Percentiles rank a stretch among this genome's conserved stretches.
Conservation (phyloP, 2,888 invertebrate species). For the Phyto melanocephala region DNA sequence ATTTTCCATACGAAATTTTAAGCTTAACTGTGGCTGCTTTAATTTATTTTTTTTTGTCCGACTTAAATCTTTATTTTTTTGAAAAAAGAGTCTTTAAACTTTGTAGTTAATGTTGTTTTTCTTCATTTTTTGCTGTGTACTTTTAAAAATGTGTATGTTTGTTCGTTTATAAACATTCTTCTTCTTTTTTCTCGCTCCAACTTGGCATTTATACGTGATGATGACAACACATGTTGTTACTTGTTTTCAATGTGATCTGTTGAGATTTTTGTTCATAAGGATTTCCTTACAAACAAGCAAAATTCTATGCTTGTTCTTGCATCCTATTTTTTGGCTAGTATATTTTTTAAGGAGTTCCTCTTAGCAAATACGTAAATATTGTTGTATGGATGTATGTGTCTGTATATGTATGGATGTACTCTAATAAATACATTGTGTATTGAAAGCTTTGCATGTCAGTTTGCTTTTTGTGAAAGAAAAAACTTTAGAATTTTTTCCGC, state of each 20-base stretch:
- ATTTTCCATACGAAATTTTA: too few relatives aligned
- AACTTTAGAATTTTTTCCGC: slow-evolving; percentile 36
- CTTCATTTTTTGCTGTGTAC: background rate
- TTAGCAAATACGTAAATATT: background rate
- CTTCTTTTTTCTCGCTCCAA: background rate
- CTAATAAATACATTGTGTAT: background rate
- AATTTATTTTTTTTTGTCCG: too few relatives aligned
- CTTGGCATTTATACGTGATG: slow-evolving; percentile 41
- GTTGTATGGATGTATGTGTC: too few relatives aligned
- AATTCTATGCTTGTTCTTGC: background rate
- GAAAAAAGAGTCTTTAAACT: too few relatives aligned
- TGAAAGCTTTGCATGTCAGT: slow-evolving; percentile 42
- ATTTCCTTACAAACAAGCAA: slow-evolving; percentile 38
- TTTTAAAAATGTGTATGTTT: background rate
- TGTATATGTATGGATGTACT: background rate
- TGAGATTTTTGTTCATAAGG: slow-evolving; percentile 51
- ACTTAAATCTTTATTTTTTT: too few relatives aligned
- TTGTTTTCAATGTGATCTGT: slow-evolving; percentile 53
- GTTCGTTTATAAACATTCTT: background rate
- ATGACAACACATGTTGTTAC: slow-evolving; percentile 60
- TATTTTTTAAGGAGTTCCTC: slow-evolving; percentile 39
- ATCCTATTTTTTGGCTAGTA: background rate
- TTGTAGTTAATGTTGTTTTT: too few relatives aligned
- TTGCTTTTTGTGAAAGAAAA: slow-evolving; percentile 16
- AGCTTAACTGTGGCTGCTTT: too few relatives aligned